Conservation (phyloP, 1,140 invertebrate genomes). For the Aphaenogaster rudis region DNA sequence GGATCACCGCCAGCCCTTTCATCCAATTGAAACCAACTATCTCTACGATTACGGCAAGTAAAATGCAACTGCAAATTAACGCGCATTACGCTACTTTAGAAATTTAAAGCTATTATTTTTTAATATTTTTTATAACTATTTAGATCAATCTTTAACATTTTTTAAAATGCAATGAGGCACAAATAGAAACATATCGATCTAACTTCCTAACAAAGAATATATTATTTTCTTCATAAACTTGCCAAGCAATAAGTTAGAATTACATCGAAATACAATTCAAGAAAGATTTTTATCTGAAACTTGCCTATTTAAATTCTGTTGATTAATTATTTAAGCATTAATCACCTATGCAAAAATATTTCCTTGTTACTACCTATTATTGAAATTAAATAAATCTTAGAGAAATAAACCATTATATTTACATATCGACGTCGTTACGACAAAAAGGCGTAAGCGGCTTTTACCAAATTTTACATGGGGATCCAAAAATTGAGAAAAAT, state of each 20-base stretch:
- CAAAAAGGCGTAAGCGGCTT: too few species aligned
- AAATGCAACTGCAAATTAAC: conserved; percentile 16
- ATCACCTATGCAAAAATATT: background rate
- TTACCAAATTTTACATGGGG: too few species aligned
- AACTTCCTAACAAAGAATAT: background rate
- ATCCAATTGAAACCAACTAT: conserved; percentile 34
- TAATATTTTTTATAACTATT: background rate
- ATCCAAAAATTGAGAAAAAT: too few species aligned
- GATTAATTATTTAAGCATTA: background rate
- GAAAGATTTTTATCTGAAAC: background rate
- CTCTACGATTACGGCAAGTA: background rate
- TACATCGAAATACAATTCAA: background rate
- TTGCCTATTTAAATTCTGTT: background rate
- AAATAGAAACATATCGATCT: background rate
- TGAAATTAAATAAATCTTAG: background rate
- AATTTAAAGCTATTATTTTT: background rate
- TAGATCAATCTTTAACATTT: background rate
- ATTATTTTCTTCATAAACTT: background rate
- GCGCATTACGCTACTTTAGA: background rate
- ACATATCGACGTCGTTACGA: background rate
- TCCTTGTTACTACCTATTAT: background rate
- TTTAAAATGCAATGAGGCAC: background rate
- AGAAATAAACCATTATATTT: background rate
- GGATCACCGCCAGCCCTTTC: conserved; percentile 28
- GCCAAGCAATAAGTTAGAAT: background rate